Evolutionary conservation across 2,888 invertebrate species (phyloP), one percentile per base, ranked within the genome.

Genomic region (Druceiella hillmani): DNA sequence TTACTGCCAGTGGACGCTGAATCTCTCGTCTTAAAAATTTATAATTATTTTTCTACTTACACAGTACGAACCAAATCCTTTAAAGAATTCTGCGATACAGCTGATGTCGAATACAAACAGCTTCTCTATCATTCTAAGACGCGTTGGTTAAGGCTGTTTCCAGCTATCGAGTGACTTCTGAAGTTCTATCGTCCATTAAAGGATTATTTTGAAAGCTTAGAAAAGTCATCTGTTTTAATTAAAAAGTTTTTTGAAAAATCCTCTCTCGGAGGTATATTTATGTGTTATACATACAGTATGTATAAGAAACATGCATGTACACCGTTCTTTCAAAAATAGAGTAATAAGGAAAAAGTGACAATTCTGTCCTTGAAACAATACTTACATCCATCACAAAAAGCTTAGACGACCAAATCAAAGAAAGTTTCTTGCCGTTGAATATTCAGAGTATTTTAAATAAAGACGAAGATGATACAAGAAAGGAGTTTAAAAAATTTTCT

Each of bases 181-280:
- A 26, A 48, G 36, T 36, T 50, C 35, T 46, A 41, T 39, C 26
- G 33, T 22, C 36, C 42, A 11, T 35, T 48, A 17, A 48, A 50
- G 29, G 36, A 42, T 7, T 51, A 47, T 36, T 51, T 51, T 20
- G 45, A 52, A 31, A 54, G 70, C 40, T 61, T 64, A n/a, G 57
- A 58, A 35, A 61, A 62, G 9, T 38, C 45, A 27, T 48, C 49
- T 17, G 37, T 34, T 33, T 20, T 42, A 15, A 33, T 50, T 17
- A 15, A 40, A 36, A 24, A 36, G 17, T 50, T 50, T 43, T 50
- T 51, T 38, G 25, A 36, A 15, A n/a, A 37, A 45, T 38, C 41
- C 45, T 30, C 41, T 33, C 44, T 45, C 39, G 10, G 45, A 50
- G 33, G 41, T 38, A 24, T 50, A 48, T 31, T 34, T 47, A 22